Evolutionary conservation across 1,140 invertebrate species (phyloP), one percentile per base, ranked within the genome.

Genomic region (Bombus difficillimus): DNA sequence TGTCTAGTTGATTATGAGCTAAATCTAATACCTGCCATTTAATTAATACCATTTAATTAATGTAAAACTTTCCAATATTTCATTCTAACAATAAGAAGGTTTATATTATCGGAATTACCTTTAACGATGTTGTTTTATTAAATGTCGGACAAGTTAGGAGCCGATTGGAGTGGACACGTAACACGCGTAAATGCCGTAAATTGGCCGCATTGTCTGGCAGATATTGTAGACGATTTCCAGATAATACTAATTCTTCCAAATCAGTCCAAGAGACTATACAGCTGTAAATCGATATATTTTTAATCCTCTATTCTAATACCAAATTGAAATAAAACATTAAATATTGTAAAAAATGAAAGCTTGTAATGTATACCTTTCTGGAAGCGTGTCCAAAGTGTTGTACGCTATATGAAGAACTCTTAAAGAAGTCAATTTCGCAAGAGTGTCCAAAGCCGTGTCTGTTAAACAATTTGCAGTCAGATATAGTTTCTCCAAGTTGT

Each of bases 121-220:
- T 97, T 22, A 98, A 95, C 25, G 97, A 97, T 32, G 96, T 94
- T 89, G 97, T 96, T 93, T 97, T 97, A 28, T 96, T 97, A 89
- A 98, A 96, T 91, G 96, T 97, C 4, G 98, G 98, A 71, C 97
- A 97, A 69, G 96, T 96, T 72, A 97, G 95, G 72, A 98, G 95
- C 85, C 97, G 95, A 94, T 98, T 98, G 4, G 98, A 98, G 93
- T 98, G 98, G 28, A 98, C 97, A 90, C 98, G 96, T 57, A 98
- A 95, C 71, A 98, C 96, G 89, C 96, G 96, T 18, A 98, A 95
- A 90, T 98, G 97, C 85, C 96, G 96, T 69, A 98, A 93, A 86
- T 96, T 96, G 32, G 97, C 96, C 75, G 98, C 96, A 92, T 97
- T 97, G 85, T 98, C 97, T 2, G 98, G 98, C 66, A 98, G 95